Percentiles rank a stretch among this genome's conserved stretches.
Conservation (phyloP, 2,888 invertebrate genomes). For the Mylabris sibirica region DNA sequence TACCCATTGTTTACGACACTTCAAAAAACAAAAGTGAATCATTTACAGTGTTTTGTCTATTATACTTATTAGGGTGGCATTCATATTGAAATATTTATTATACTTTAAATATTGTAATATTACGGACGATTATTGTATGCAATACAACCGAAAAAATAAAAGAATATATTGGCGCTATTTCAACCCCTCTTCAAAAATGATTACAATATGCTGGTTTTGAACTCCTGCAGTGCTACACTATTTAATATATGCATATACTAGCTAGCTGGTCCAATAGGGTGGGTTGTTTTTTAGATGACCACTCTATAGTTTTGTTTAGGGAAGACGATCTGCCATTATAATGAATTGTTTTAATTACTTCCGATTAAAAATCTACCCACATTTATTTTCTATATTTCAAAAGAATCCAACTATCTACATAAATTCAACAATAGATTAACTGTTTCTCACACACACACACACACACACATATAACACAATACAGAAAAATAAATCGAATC, state of each 20-base stretch:
- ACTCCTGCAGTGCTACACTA: slow-evolving; percentile 45
- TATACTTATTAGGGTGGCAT: slow-evolving; percentile 49
- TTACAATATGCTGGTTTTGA: slow-evolving; percentile 45
- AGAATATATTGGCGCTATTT: slow-evolving; percentile 40
- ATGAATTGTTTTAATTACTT: slow-evolving; percentile 18
- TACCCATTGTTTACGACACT: slow-evolving; percentile 61
- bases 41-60: slow-evolving; percentile 60
- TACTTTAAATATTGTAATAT: slow-evolving; percentile 30
- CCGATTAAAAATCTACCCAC: slow-evolving; percentile 2
- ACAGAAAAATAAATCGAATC: slow-evolving; percentile 34
- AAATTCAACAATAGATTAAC: slow-evolving; percentile 30
- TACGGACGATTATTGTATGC: slow-evolving; percentile 39
- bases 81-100: slow-evolving; percentile 22
- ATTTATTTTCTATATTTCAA: neutral
- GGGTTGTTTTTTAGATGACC: slow-evolving; percentile 48
- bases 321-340: slow-evolving; percentile 12
- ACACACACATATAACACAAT: slow-evolving; percentile 28
- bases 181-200: slow-evolving; percentile 34
- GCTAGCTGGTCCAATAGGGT: slow-evolving; percentile 42
- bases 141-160: slow-evolving; percentile 45
- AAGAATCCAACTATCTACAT: neutral
- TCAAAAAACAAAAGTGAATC: slow-evolving; percentile 61
- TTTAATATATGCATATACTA: slow-evolving; percentile 42
- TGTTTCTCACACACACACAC: slow-evolving; percentile 41
- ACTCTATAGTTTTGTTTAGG: slow-evolving; percentile 39